A percentile compares a stretch with the other conserved stretches of the same genome.
Conservation (phyloP, 2,888 invertebrate species). For the Caenorhabditis sinica region DNA sequence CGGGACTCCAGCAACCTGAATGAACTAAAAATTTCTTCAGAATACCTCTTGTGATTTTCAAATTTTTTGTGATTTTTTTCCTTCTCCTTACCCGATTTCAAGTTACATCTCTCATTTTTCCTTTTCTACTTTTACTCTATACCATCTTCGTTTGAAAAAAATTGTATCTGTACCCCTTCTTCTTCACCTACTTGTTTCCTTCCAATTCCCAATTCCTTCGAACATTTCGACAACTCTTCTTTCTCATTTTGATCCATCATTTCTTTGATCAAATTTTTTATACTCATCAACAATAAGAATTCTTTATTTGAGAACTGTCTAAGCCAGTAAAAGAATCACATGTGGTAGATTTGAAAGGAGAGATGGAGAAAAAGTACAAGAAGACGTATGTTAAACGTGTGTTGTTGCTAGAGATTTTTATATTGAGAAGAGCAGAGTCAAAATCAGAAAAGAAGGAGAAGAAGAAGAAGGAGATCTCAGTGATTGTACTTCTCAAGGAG, state of each 20-base stretch:
- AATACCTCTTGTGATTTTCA: not conserved
- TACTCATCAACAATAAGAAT: slow-evolving; percentile 45
- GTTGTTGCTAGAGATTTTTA: slow-evolving; percentile 29
- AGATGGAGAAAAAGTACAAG: not conserved
- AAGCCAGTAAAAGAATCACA: slow-evolving; percentile 57
- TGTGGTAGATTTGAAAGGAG: slow-evolving; percentile 18
- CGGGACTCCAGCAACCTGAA: not conserved
- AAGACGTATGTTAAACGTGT: not conserved
- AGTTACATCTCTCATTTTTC: not conserved
- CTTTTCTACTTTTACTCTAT: not conserved
- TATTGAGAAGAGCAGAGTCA: slow-evolving; percentile 1
- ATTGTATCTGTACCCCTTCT: no score
- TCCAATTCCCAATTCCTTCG: no score
- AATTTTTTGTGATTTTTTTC: not conserved
- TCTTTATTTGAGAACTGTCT: slow-evolving; percentile 48
- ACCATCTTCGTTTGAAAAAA: no score
- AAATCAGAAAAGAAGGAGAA: not conserved
- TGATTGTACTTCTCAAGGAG: slow-evolving; percentile 30
- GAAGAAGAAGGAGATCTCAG: not conserved
- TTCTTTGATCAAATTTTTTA: not conserved
- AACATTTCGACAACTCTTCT: no score
- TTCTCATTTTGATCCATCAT: not conserved
- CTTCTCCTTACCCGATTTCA: not conserved
- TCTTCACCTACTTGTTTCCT: no score
- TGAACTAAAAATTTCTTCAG: no score